Evolutionary conservation across 1,140 invertebrate species (phyloP), one percentile per base, ranked within the genome.

Genomic region (Schlechtendalia chinensis): DNA sequence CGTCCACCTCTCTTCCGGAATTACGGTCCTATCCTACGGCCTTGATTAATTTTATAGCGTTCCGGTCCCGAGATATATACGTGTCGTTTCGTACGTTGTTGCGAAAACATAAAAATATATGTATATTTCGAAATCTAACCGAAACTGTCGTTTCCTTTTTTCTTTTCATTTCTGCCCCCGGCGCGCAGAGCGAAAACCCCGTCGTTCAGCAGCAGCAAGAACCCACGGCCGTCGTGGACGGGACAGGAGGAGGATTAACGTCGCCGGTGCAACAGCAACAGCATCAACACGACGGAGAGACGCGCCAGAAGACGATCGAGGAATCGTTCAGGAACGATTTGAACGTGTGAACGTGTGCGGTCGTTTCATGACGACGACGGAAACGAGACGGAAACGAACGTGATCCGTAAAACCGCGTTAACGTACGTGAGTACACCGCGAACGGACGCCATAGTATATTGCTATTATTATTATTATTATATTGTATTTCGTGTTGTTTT

Each of bases 301-400:
- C 32, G 3, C 65, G 50, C 67, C 45, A 71, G 50, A 27, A 2
- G 8, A 27, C 67, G 45, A 10, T 77, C 29, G 74, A 45, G 16
- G 39, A 79, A 50, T 79, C 39, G 1, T 63, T 79, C 17, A 47
- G 75, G 19, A 79, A 79, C 39, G 75, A 79, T 50, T 79, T 79
- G 17, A 79, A 79, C 58, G 75, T 79, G 1, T 79, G n/a, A 61
- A 47, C 17, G 16, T 17, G 39, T 0, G 53, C 22, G 4, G n/a
- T 1, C 22, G 12, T 14, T 12, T n/a, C 1, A 45, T 17, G 32
- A 63, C 50, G 54, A 22, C 54, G 54, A 19, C 50, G 1, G 50
- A 53, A 17, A 8, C 19, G 39, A 17, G n/a, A 0, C 39, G 39
- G 39, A 39, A 5, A 61, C 6, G 16, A 17, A 27, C 17, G 59